These are phyloP conservation scores for Mormyrops attenuatus DNA, from an alignment of 2,797 vertebrate genomes.

Conservation along the genomic window DNA sequence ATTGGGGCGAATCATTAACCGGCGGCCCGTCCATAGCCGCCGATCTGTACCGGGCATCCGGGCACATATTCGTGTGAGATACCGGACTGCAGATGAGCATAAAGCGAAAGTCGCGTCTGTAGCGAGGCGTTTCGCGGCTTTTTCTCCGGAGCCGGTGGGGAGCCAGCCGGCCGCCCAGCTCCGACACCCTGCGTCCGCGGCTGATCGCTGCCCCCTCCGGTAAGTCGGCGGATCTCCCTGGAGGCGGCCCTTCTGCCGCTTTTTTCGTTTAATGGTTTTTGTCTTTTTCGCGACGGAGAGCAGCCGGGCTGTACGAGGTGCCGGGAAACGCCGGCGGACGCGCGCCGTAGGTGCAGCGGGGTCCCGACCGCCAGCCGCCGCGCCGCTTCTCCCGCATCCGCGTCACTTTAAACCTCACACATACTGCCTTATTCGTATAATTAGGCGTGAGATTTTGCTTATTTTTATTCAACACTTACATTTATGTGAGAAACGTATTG, in stretches of 20 bases:
- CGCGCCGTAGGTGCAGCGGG: not conserved
- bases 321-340: not conserved
- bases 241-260: not conserved
- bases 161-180: not conserved
- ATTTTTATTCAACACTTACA: not conserved
- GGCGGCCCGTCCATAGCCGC: not conserved
- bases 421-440: not conserved
- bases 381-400: not conserved
- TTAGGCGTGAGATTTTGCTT: not conserved
- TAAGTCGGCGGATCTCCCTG: not conserved
- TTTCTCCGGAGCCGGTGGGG: not conserved
- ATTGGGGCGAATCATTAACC: not conserved
- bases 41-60: not conserved
- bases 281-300: not conserved
- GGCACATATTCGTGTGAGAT: not conserved
- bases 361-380: not conserved
- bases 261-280: not conserved
- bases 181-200: not conserved
- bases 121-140: not conserved
- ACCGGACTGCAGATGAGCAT: not conserved
- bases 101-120: not conserved
- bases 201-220: not conserved
- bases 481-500: not conserved
- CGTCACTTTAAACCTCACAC: not conserved
- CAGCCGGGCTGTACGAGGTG: not conserved